A percentile compares a stretch with the other conserved stretches of the same genome.
phyloP scores from a whole-genome alignment of 2,113 vertebrate species.

The Pteropus alecto region DNA sequence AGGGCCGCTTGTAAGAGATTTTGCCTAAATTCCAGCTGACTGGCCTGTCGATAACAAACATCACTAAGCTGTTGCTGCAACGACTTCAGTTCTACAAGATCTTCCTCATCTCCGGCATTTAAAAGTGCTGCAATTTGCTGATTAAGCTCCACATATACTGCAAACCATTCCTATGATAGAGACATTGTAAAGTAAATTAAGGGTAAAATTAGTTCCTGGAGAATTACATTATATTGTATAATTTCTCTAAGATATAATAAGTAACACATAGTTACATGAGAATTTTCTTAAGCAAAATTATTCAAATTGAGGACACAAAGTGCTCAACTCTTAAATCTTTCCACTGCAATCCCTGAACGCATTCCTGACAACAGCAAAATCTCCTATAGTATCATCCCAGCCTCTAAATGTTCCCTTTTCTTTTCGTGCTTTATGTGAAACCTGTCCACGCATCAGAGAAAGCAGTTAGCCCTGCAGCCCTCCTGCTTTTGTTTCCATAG shows the following conservation, averaged over 20 bases:
- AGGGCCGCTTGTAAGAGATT: slow-evolving; percentile 96
- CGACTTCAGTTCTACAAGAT: slow-evolving; percentile 93
- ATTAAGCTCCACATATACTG: slow-evolving; percentile 98
- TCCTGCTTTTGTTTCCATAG: neutral
- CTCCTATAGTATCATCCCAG: neutral
- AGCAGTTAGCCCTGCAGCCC: neutral
- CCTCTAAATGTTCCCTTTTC: neutral
- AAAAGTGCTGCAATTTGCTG: slow-evolving; percentile 97
- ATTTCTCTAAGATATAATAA: slow-evolving; percentile 26
- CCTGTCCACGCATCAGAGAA: neutral
- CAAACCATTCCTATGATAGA: slow-evolving; percentile 95
- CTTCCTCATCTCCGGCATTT: slow-evolving; percentile 95
- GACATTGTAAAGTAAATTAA: slow-evolving; percentile 9
- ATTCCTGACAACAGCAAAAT: neutral
- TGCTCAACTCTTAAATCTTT: neutral
- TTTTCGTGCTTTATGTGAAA: neutral
- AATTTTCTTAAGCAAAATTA: neutral
- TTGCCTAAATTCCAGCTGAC: slow-evolving; percentile 96
- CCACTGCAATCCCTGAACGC: neutral
- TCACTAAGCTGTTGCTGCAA: slow-evolving; percentile 98
- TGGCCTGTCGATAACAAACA: slow-evolving; percentile 97
- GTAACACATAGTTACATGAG: neutral
- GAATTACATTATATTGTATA: neutral
- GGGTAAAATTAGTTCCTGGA: neutral
- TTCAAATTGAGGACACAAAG: neutral